Evolutionary conservation across 92 coral and sea anemone genomes (phyloP), one percentile per base, ranked within the genome.

Genomic region (Nematostella vectensis): DNA sequence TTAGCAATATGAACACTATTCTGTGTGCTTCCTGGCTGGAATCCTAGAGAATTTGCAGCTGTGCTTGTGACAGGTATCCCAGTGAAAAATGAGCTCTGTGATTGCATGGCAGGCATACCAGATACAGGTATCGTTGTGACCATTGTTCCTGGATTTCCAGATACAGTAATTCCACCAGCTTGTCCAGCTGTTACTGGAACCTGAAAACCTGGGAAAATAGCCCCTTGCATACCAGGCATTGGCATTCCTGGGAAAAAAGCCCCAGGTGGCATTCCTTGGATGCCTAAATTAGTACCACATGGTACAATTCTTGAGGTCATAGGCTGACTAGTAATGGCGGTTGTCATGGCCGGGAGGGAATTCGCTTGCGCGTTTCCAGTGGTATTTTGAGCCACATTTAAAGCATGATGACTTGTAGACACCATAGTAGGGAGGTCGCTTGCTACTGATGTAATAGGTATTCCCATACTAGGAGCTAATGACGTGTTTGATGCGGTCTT

Each of bases 21-120:
- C 55, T 70, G 75, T 48, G 58, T 62, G 27, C 80, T 64, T 29
- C 63, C 68, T 23, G 83, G 38, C 54, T 82, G 88, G 2, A 87
- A 72, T 1, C 70, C 71, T 25, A 60, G 80, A 19, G 54, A 78
- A 29, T 67, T 71, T 43, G 63, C 80, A 44, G 75, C 75, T 16
- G 87, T 70, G 23, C 62, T 68, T 3, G 95, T 48, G 18, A 71
- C 82, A 25, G 71, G 79, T 27, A 78, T 72, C 24, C 85, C 85
- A 72, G 95, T 66, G 61, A 80, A 26, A 68, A 85, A 75, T 25
- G 83, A 70, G 20, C 88, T 83, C 22, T 80, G 95, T 1, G 82
- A 55, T 43, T 63, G 66, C 21, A 75, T 70, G 25, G 72, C 75
- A 54, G 87, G 69, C 65, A 84, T 67, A 10, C 83, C 87, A n/a